phyloP scores from a whole-genome alignment of 2,888 invertebrate genomes.

The Sympetrum striolatum region DNA sequence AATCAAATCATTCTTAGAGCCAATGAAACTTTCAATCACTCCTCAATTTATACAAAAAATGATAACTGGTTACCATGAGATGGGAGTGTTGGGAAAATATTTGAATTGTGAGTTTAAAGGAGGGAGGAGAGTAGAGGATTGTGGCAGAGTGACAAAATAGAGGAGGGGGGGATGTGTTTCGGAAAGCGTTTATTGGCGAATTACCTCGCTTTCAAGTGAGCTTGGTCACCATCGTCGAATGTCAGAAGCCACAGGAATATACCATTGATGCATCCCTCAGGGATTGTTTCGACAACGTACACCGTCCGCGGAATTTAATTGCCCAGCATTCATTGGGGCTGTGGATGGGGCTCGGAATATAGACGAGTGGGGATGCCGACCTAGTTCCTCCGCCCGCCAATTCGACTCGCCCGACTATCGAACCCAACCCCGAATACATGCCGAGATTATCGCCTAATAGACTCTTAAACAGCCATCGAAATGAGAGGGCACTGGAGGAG shows the following conservation, averaged over 20 bases:
- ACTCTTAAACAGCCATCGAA: neutral
- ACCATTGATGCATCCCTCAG: neutral
- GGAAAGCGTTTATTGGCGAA: neutral
- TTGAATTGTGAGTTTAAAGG: neutral
- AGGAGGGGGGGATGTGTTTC: neutral
- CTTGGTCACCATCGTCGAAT: neutral
- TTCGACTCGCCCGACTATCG: neutral
- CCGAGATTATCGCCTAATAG: neutral
- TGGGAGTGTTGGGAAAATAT: neutral
- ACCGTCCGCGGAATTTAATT: neutral
- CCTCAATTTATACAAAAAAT: too few relatives aligned
- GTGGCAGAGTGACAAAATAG: too few relatives aligned
- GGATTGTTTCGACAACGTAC: neutral
- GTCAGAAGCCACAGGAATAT: neutral
- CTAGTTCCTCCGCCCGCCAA: neutral
- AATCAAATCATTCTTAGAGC: too few relatives aligned
- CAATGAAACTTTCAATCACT: too few relatives aligned
- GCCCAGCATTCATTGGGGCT: neutral
- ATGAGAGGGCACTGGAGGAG: too few relatives aligned
- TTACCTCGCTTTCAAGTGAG: neutral
- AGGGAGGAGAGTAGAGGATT: too few relatives aligned
- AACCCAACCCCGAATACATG: neutral
- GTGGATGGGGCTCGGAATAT: neutral
- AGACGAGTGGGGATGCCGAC: neutral
- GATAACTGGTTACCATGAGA: neutral